Conservation (phyloP, 2,797 vertebrate genomes). For the Crocodylus rhombifer region DNA sequence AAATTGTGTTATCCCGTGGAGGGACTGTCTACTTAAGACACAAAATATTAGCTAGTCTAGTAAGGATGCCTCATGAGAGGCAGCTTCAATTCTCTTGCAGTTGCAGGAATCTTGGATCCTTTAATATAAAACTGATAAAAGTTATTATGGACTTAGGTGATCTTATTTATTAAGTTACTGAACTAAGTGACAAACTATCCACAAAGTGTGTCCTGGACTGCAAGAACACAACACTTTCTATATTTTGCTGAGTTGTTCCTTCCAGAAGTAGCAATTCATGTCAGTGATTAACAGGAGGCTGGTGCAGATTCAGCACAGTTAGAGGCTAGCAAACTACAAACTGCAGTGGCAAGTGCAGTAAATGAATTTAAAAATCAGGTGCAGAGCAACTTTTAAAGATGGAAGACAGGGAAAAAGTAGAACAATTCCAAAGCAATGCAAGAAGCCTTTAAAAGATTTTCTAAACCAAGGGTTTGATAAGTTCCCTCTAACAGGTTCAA, state of each 20-base stretch:
- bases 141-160: background rate
- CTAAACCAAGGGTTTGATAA: rapidly evolving
- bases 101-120: background rate
- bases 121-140: conserved; percentile 7
- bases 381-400: background rate
- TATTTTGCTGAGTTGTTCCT: conserved; percentile 30
- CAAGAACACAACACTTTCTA: background rate
- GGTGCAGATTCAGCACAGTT: conserved; percentile 39
- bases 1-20: background rate
- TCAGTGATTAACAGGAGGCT: conserved; percentile 43
- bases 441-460: background rate
- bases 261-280: conserved; percentile 38
- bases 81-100: background rate
- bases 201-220: background rate
- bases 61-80: background rate
- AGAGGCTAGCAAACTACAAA: conserved; percentile 25
- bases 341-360: conserved; percentile 10
- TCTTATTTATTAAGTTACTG: background rate
- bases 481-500: background rate
- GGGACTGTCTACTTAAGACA: background rate
- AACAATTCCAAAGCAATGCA: background rate
- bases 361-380: conserved; percentile 43
- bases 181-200: conserved; percentile 14
- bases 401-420: background rate
- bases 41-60: background rate